These are phyloP conservation scores for Oxycera nigricornis DNA, from an alignment of 2,888 invertebrate genomes.

Conservation along the genomic window DNA sequence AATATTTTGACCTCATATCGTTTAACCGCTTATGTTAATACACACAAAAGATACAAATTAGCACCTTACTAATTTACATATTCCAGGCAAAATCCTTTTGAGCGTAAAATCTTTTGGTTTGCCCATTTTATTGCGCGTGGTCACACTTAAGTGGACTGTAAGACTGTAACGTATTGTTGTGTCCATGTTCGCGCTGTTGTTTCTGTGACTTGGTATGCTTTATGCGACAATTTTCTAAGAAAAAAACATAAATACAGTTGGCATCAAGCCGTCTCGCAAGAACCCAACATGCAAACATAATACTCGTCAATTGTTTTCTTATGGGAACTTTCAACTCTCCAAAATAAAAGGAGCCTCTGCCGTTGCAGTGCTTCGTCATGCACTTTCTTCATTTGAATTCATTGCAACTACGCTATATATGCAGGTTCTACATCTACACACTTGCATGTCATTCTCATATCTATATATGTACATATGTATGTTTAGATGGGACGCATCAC, in stretches of 20 bases:
- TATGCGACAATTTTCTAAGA: slow-evolving; percentile 35
- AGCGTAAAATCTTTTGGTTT: slow-evolving; percentile 9
- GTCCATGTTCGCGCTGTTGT: neutral
- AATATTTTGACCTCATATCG: too few species aligned
- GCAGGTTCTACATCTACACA: neutral
- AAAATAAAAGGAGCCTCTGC: neutral
- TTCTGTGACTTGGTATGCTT: slow-evolving; percentile 2
- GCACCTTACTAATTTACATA: slow-evolving; percentile 30
- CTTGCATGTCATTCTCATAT: too few species aligned
- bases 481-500: slow-evolving; percentile 7
- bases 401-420: neutral
- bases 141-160: slow-evolving; percentile 15
- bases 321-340: neutral
- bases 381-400: neutral
- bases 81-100: slow-evolving; percentile 12
- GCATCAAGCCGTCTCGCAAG: neutral
- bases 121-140: slow-evolving; percentile 8
- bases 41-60: neutral
- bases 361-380: neutral
- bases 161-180: neutral
- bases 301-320: slow-evolving; percentile 5
- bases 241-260: slow-evolving; percentile 9
- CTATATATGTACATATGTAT: too few species aligned
- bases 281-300: slow-evolving; percentile 22
- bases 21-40: too few species aligned